Base-by-base conservation (phyloP, 1,140 invertebrate species). In the Platyscapa corneri region DNA sequence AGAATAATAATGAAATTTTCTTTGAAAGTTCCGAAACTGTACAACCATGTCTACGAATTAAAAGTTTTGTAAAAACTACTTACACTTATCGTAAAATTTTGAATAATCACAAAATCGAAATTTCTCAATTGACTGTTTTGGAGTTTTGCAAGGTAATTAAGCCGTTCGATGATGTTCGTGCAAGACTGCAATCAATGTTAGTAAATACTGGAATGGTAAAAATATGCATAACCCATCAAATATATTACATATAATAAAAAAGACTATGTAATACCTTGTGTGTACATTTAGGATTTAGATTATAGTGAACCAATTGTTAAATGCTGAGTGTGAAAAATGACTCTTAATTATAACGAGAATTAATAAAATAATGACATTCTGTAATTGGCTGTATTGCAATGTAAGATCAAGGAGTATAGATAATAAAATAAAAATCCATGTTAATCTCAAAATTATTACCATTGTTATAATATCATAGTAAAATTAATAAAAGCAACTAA, bases 331-430 rank as follows among this genome's bases (percentile, higher is more conserved):
- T 88, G 83, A 89, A 89, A 88, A 89, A 88, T 85, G 83, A 88
- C 87, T 83, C 76, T 80, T 85, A 80, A 88, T 85, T 90, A 85
- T 88, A 88, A 88, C 87, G 82, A 49, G 64, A 88, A 65, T 88
- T 84, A 87, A 86, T 34, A 82, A 87, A 87, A 90, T 91, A 90
- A 90, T 85, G 89, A 90, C 87, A 91, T 91, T 92, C 90, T 93
- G 91, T 93, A 91, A 92, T 91, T 93, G 91, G 89, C 90, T 93
- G 91, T 91, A 93, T 87, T 86, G 88, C 89, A 92, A 89, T 92
- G 92, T 93, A 92, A 93, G 90, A 91, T 92, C 88, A 92, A 92
- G 91, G 89, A 90, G 89, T 84, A 87, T 90, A 91, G 88, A 78
- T 83, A 92, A 91, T 90, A 93, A 92, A 92, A 84, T 88, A 88